phyloP scores from a whole-genome alignment of 2,797 vertebrate genomes.

The Brachyalestes nurse region DNA sequence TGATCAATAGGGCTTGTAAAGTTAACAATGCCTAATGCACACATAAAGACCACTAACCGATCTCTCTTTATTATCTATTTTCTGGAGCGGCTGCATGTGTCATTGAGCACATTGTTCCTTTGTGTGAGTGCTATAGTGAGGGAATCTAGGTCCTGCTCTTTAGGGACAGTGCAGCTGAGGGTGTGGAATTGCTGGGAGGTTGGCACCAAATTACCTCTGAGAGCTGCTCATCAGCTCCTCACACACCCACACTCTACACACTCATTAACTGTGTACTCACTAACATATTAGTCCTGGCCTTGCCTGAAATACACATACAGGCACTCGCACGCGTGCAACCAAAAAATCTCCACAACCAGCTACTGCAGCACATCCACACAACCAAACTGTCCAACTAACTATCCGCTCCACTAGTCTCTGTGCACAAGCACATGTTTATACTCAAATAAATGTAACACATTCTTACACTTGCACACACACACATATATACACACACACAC shows the following conservation, averaged over 20 bases:
- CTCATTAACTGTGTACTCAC: conserved; percentile 65
- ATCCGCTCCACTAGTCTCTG: conserved; percentile 46
- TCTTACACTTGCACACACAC: conserved; percentile 69
- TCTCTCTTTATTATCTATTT: neutral
- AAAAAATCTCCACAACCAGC: conserved; percentile 50
- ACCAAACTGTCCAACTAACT: conserved; percentile 51
- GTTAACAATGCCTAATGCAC: neutral
- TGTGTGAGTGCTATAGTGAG: conserved; percentile 37
- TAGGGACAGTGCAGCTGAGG: conserved; percentile 74
- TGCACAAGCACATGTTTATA: conserved; percentile 26
- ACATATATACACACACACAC: conserved; percentile 77
- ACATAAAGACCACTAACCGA: neutral
- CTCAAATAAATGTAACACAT: conserved; percentile 38
- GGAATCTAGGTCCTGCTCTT: conserved; percentile 49
- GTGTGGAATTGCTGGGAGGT: conserved; percentile 80
- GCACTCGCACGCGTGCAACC: neutral
- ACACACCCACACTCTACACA: conserved; percentile 82
- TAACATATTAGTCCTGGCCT: conserved; percentile 56
- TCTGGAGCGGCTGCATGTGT: neutral
- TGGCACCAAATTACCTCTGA: conserved; percentile 89
- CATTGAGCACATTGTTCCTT: conserved; percentile 31
- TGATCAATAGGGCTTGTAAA: neutral
- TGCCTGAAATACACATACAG: conserved; percentile 6
- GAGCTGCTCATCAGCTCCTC: conserved; percentile 78
- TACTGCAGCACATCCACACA: conserved; percentile 68